Evolutionary conservation across 2,888 invertebrate genomes (phyloP).

Genomic region (Amitus sp.): DNA sequence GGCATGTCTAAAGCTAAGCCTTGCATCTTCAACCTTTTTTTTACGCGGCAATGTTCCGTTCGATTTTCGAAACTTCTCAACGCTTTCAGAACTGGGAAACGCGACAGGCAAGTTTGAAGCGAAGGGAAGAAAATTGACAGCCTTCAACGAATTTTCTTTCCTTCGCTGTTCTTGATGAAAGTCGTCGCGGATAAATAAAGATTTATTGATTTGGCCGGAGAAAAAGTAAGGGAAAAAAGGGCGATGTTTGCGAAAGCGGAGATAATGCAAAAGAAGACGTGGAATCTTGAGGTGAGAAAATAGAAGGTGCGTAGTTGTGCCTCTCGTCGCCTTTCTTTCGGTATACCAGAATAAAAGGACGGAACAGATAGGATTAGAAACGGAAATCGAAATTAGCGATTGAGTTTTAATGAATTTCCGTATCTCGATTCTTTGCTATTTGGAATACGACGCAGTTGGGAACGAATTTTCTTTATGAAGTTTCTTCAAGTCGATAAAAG

Average conservation of each 20-base stretch:
- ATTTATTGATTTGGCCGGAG: conserved; percentile 22
- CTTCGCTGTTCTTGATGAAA: conserved; percentile 27
- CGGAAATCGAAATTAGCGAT: conserved; percentile 11
- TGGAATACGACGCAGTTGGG: too few relatives aligned
- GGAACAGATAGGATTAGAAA: conserved; percentile 5
- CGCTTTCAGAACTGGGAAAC: neutral
- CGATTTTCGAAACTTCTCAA: neutral
- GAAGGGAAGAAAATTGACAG: conserved; percentile 2
- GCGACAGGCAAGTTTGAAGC: neutral
- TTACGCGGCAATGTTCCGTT: neutral
- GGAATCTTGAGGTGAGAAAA: conserved; percentile 5
- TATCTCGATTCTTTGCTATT: neutral
- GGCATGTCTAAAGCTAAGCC: neutral
- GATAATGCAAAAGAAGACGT: neutral
- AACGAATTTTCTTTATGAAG: too few relatives aligned
- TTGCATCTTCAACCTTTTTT: too few relatives aligned
- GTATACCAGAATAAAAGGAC: too few relatives aligned
- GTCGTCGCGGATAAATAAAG: conserved; percentile 18
- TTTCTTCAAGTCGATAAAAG: too few relatives aligned
- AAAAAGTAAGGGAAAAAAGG: conserved; percentile 14
- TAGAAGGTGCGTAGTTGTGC: neutral
- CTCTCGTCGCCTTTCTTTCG: conserved; percentile 6
- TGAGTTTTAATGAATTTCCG: conserved; percentile 11
- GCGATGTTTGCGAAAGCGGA: conserved; percentile 2
- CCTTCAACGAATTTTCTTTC: neutral